Conservation (phyloP, 2,113 vertebrate genomes). For the Rhabdomys dilectus region DNA sequence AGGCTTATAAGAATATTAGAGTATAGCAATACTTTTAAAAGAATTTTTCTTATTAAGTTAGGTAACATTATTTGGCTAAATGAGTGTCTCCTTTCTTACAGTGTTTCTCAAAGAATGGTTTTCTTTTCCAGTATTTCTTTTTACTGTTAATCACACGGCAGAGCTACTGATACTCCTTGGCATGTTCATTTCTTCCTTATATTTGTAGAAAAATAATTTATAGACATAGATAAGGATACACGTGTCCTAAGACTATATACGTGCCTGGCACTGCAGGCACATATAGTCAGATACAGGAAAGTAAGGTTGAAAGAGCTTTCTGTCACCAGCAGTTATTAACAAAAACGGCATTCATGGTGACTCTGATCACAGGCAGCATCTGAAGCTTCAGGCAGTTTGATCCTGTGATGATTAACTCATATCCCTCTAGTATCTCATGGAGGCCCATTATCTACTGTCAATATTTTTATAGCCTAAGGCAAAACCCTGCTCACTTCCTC, state of each 20-base stretch:
- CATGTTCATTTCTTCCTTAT: slow-evolving; percentile 7
- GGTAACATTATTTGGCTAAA: neutral
- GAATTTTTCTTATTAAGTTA: slow-evolving; percentile 41
- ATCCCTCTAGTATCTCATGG: slow-evolving; percentile 78
- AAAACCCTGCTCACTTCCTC: slow-evolving; percentile 81
- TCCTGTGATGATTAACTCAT: slow-evolving; percentile 71
- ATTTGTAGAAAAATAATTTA: slow-evolving; percentile 59
- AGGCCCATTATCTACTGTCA: slow-evolving; percentile 87
- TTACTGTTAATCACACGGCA: neutral
- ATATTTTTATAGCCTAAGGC: slow-evolving; percentile 85
- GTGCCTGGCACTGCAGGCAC: neutral
- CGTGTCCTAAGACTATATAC: slow-evolving; percentile 23
- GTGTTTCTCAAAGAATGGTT: neutral
- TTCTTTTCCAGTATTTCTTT: neutral
- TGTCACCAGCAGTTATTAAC: slow-evolving; percentile 80
- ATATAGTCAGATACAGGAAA: slow-evolving; percentile 38
- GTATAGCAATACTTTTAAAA: neutral
- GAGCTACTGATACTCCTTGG: neutral
- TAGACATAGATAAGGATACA: slow-evolving; percentile 46
- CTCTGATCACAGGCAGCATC: slow-evolving; percentile 16
- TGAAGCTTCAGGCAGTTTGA: slow-evolving; percentile 60
- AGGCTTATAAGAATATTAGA: neutral
- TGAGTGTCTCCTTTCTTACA: neutral
- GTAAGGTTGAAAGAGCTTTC: slow-evolving; percentile 68
- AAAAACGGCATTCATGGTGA: slow-evolving; percentile 71